Evolutionary conservation across 2,888 invertebrate species (phyloP), one percentile per base, ranked within the genome.

Genomic region (Hoplodrina ambigua): DNA sequence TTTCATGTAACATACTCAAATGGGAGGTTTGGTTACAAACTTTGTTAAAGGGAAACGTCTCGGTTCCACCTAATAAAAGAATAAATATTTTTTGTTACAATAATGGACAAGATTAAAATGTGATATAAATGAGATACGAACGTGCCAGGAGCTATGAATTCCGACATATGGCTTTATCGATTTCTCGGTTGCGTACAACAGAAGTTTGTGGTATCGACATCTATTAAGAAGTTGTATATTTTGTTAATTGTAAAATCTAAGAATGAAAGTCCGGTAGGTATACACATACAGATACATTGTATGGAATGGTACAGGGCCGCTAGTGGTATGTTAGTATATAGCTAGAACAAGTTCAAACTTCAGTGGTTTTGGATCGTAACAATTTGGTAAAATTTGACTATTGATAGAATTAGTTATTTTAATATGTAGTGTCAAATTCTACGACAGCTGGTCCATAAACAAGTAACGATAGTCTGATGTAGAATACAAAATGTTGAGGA

Each of bases 1-100:
- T 83, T 83, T 84, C 78, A 82, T 83, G 81, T 83, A 65, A 82
- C 74, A 81, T 81, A 68, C 66, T 72, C 69, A 76, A 83, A 75
- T 75, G 80, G 80, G 62, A 78, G 71, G 78, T 80, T 82, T 75
- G 72, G 69, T 72, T 78, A 73, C 84, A 76, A 82, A 78, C 73
- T 78, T 78, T 78, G 73, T 56, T 63, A 49, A 69, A 63, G 63
- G 69, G 68, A 72, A 84, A 74, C 71, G 62, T 80, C 71, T 75
- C 66, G 52, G 41, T 55, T 69, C 65, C 65, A 72, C 69, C 52
- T 81, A 76, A 73, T 79, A 79, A 63, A 76, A 71, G 64, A 69
- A 77, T 62, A 65, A 69, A 69, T 75, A 60, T 41, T 72, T 75
- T 68, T 80, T 72, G 69, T 68, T 55, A 66, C 54, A 54, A 71